Base-by-base conservation (phyloP, 2,113 vertebrate genomes). In the Phrynocephalus versicolor region DNA sequence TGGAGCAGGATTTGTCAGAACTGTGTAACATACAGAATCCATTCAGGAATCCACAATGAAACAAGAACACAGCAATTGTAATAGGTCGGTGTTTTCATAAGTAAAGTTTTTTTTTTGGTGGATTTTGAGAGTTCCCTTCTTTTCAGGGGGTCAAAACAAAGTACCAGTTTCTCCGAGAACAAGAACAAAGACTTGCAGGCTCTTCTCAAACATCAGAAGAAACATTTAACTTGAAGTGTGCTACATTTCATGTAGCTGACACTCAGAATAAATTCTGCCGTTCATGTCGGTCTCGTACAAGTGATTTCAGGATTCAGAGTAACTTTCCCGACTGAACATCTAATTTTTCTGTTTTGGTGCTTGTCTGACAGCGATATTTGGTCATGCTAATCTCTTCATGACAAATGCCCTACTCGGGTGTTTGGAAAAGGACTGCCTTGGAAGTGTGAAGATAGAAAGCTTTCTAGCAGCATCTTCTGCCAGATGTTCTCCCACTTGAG, bases 71-170 rank as follows among this genome's bases (percentile, higher is more conserved):
- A 45, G 51, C 45, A 60, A 62, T 60, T 83, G 57, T 60, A 73
- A 73, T 73, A 83, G 55, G 35, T 23, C 55, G 60, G 13, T 62
- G 71, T 83, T 73, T 73, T 70, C 30, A 73, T 60, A 73, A 60
- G 13, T 60, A 73, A 83, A 35, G 57, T 25, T 62, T 73, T 82
- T 83, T n/a, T n/a, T n/a, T n/a, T n/a, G n/a, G 35, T 83, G 69
- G 23, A 27, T 18, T 62, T 73, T 73, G 55, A 41, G 73, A 15
- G 39, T 73, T 41, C 15, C n/a, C 73, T 60, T 39, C 35, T 37
- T 82, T 16, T 21, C 15, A n/a, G 35, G 30, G 25, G 35, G 27
- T 41, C n/a, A 72, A 83, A 73, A 62, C 16, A 69, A 16, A 0
- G 7, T 60, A 41, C 60, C n/a, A 10, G 13, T 72, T 58, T 82